Evolutionary conservation across 2,888 invertebrate species (phyloP).

Genomic region (Metacarcinus magister): DNA sequence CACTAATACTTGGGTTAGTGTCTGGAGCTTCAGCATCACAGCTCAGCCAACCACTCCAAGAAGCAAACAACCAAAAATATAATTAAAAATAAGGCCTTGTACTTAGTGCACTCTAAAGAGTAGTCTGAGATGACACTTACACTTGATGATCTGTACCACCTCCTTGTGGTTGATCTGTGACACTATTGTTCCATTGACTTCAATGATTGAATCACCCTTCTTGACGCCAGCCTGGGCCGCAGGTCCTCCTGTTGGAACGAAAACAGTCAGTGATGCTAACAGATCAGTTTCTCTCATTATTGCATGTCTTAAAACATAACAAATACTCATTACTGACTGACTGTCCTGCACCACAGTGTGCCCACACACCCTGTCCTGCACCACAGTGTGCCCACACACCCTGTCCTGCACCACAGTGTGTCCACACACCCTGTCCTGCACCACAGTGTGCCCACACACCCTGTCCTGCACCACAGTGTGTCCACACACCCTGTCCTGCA

Average conservation of each 20-base stretch:
- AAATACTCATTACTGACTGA: not conserved
- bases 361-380: not conserved
- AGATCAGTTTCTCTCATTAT: not conserved
- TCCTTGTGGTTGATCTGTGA: slow-evolving; percentile 82
- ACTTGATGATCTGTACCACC: slow-evolving; percentile 82
- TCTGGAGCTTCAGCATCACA: not conserved
- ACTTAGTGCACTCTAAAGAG: not conserved
- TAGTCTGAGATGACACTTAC: slow-evolving; percentile 72
- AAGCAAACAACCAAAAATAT: not conserved
- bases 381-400: not conserved
- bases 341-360: not conserved
- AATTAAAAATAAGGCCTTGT: not conserved
- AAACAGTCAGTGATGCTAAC: not conserved
- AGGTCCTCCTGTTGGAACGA: slow-evolving; percentile 76
- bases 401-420: too few species aligned
- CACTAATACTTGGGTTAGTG: not conserved
- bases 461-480: not conserved
- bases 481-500: not conserved
- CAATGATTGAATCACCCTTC: slow-evolving; percentile 81
- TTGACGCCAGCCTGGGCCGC: slow-evolving; percentile 81
- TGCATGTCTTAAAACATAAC: not conserved
- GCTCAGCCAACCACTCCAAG: not conserved
- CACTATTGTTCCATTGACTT: slow-evolving; percentile 82
- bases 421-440: too few species aligned
- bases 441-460: too few species aligned